phyloP scores from a whole-genome alignment of 2,797 vertebrate species.

The Anomalospiza imberbis region DNA sequence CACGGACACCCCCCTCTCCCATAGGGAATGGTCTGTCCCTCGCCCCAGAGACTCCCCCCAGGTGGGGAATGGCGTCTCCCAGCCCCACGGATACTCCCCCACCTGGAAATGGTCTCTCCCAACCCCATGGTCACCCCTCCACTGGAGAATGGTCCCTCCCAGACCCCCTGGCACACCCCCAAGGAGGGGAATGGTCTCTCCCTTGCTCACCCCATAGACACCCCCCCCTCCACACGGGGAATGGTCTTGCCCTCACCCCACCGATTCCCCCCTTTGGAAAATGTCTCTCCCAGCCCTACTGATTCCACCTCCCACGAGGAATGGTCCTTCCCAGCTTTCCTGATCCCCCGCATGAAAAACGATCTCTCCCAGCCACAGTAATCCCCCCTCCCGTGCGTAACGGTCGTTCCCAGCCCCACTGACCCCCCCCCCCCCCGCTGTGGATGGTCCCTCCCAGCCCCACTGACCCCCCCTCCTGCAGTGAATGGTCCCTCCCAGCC shows the following conservation, averaged over 20 bases:
- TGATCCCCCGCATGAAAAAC: too few relatives aligned
- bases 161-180: not conserved
- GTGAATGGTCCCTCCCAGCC: not conserved
- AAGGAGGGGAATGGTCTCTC: not conserved
- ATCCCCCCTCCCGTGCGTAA: too few relatives aligned
- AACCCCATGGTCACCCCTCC: not conserved
- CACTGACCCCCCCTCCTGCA: not conserved
- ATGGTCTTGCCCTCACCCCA: not conserved
- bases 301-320: too few relatives aligned
- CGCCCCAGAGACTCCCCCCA: not conserved
- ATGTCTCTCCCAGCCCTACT: not conserved
- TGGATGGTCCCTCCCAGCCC: not conserved
- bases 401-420: not conserved
- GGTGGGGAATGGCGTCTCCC: not conserved
- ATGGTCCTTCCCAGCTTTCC: too few relatives aligned
- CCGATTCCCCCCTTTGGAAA: not conserved
- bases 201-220: not conserved
- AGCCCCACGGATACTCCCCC: not conserved
- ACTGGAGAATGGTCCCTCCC: not conserved
- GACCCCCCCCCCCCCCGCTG: not conserved
- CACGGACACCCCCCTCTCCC: too few relatives aligned
- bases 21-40: not conserved
- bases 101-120: not conserved
- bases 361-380: not conserved
- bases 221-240: not conserved